Conservation (phyloP, 2,888 invertebrate species). For the Pollenia amentaria region DNA sequence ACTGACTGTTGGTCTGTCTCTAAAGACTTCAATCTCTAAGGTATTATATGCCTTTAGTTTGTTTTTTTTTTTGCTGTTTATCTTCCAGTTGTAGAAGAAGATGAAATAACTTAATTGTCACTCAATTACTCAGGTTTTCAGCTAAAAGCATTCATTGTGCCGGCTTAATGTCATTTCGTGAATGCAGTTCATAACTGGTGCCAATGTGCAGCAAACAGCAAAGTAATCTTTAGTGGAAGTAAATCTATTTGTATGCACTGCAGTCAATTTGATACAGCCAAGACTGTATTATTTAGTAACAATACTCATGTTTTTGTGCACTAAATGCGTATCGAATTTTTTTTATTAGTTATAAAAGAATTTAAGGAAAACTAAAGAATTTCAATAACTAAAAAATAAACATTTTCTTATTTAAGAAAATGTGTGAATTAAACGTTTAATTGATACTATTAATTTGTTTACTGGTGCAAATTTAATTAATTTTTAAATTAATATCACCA, state of each 20-base stretch:
- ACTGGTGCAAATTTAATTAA: too few relatives aligned
- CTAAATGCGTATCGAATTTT: constrained; percentile 48
- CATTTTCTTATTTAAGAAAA: neutral
- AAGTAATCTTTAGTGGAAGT: constrained; percentile 10
- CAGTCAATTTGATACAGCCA: constrained; percentile 50
- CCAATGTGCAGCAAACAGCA: constrained; percentile 22
- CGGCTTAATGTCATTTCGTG: constrained; percentile 70
- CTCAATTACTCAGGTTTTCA: constrained; percentile 84
- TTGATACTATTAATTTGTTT: too few relatives aligned
- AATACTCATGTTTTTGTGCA: constrained; percentile 27
- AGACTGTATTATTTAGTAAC: constrained; percentile 49
- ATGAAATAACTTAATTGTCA: constrained; percentile 83
- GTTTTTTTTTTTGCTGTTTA: neutral
- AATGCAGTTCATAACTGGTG: constrained; percentile 46
- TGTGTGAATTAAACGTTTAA: too few relatives aligned
- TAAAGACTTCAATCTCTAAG: constrained; percentile 61
- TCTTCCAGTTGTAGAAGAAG: constrained; percentile 27
- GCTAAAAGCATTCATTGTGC: constrained; percentile 76
- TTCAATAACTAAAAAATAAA: neutral
- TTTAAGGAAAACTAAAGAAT: constrained; percentile 1
- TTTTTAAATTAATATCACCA: too few relatives aligned
- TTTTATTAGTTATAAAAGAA: neutral
- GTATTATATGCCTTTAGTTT: constrained; percentile 47
- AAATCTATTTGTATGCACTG: constrained; percentile 30
- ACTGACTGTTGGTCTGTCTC: constrained; percentile 38